Evolutionary conservation across 2,888 invertebrate genomes (phyloP).

Genomic region (Tubulanus polymorphus): DNA sequence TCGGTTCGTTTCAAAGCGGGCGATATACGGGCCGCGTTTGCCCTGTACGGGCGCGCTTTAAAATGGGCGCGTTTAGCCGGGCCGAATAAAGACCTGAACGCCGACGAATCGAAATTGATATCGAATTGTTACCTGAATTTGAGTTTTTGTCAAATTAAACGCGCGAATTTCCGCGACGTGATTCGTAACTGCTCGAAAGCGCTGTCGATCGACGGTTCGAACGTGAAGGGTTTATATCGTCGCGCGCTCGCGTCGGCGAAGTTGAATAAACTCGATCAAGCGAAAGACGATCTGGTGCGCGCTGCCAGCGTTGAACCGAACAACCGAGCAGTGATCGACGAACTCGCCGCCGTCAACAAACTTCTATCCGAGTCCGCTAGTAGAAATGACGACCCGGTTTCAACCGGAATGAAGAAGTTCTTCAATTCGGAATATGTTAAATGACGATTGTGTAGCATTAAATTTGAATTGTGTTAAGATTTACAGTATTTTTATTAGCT

Average conservation of each 20-base stretch:
- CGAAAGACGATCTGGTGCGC: constrained; percentile 61
- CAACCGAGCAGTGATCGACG: constrained; percentile 63
- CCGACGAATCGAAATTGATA: constrained; percentile 20
- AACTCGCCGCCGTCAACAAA: constrained; percentile 58
- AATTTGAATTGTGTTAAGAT: too few species aligned
- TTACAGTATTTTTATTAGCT: too few species aligned
- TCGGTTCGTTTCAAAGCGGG: constrained; percentile 65
- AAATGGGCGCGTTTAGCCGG: constrained; percentile 63
- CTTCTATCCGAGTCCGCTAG: too few species aligned
- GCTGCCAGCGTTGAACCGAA: constrained; percentile 66
- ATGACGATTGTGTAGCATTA: too few species aligned
- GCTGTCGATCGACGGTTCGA: constrained; percentile 52
- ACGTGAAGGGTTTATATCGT: constrained; percentile 58
- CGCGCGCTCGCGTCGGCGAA: constrained; percentile 56
- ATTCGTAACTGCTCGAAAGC: constrained; percentile 62
- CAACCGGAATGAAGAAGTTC: too few species aligned
- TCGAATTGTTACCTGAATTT: constrained; percentile 70
- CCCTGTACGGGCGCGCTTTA: constrained; percentile 69
- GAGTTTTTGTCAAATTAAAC: constrained; percentile 73
- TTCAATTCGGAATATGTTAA: too few species aligned
- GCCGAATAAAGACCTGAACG: constrained; percentile 10
- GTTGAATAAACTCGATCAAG: constrained; percentile 41
- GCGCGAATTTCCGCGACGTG: constrained; percentile 65
- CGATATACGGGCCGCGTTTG: constrained; percentile 66
- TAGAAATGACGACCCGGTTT: too few species aligned